Evolutionary conservation across 2,797 vertebrate genomes (phyloP).

Genomic region (Schizothorax lantsangensis): DNA sequence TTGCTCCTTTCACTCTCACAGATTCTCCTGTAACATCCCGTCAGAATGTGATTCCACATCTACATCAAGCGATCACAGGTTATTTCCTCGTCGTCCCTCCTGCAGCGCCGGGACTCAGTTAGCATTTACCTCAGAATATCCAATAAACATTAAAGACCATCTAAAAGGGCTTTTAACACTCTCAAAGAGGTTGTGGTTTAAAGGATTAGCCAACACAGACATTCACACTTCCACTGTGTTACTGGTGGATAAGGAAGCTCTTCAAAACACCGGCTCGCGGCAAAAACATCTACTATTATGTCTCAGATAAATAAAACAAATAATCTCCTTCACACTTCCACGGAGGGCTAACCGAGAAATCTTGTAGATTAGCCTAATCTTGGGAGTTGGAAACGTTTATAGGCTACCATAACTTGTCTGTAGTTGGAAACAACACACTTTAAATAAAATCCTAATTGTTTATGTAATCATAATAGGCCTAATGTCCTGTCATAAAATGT

Average conservation of each 20-base stretch:
- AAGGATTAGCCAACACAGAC: conserved; percentile 65
- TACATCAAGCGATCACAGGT: conserved; percentile 67
- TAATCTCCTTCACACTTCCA: conserved; percentile 54
- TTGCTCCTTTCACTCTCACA: conserved; percentile 64
- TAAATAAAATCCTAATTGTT: background rate
- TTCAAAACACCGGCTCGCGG: conserved; percentile 17
- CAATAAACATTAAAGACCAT: conserved; percentile 78
- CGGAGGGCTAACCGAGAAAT: background rate
- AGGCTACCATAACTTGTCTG: background rate
- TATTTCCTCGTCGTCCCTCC: conserved; percentile 71
- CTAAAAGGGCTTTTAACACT: conserved; percentile 58
- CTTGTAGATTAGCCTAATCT: background rate
- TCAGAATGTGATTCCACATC: conserved; percentile 75
- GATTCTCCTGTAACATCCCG: conserved; percentile 60
- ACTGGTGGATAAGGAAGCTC: conserved; percentile 29
- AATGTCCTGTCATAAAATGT: background rate
- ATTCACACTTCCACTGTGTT: conserved; percentile 65
- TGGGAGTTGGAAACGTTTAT: background rate
- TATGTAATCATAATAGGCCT: too few species aligned
- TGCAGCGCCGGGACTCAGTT: conserved; percentile 75
- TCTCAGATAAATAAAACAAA: conserved; percentile 54
- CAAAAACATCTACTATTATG: conserved; percentile 38
- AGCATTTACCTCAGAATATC: conserved; percentile 68
- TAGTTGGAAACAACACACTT: background rate
- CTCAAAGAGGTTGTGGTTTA: conserved; percentile 37